A percentile compares a stretch with the other conserved stretches of the same genome.
Conservation (phyloP, 2,888 invertebrate species). For the Deilephila elpenor region DNA sequence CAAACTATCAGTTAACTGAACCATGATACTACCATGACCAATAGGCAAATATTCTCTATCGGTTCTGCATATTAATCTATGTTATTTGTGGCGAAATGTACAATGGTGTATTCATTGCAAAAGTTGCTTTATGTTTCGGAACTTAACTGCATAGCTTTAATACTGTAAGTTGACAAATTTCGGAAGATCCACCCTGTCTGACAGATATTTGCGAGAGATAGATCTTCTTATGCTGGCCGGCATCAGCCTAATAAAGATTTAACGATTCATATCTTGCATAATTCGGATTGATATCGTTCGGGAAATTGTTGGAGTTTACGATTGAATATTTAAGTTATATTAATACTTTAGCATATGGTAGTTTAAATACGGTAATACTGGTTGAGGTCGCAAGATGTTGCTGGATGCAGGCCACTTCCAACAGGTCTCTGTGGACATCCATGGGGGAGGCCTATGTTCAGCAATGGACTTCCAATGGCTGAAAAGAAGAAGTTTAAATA, state of each 20-base stretch:
- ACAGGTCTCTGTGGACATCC: no score
- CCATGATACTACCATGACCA: not conserved
- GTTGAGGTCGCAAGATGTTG: no score
- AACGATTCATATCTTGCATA: constrained; percentile 11
- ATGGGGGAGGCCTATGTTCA: no score
- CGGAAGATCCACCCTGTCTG: constrained; percentile 28
- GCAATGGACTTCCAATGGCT: no score
- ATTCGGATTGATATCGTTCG: not conserved
- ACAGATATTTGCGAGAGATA: not conserved
- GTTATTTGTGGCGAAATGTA: constrained; percentile 5
- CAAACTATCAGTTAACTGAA: not conserved
- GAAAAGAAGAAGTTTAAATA: no score
- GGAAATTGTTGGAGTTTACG: not conserved
- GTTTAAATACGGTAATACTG: no score
- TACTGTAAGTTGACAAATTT: constrained; percentile 29
- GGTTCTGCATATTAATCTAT: constrained; percentile 1
- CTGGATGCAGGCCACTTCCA: no score
- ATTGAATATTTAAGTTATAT: not conserved
- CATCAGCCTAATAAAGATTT: constrained; percentile 11
- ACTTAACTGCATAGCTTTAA: constrained; percentile 29
- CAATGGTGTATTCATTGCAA: constrained; percentile 55
- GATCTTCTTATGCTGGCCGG: constrained; percentile 12
- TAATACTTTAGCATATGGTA: not conserved
- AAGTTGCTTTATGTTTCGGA: constrained; percentile 53
- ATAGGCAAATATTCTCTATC: not conserved